Evolutionary conservation across 2,113 vertebrate genomes (phyloP).

Genomic region (Petromus typicus): DNA sequence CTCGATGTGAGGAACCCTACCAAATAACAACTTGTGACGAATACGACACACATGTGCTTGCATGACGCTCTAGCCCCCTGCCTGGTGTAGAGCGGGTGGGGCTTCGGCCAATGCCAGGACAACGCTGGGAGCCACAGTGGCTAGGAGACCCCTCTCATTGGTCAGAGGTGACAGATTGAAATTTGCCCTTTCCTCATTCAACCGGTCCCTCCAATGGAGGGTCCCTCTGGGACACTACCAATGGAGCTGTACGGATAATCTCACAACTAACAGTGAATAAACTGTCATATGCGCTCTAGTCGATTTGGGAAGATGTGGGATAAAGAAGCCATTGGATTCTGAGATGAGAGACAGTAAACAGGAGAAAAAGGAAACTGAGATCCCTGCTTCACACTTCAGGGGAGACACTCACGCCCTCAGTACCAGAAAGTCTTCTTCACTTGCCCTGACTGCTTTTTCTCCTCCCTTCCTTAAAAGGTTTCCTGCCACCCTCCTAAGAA

Average conservation of each 20-base stretch:
- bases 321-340: neutral
- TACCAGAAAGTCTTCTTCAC: neutral
- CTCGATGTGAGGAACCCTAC: neutral
- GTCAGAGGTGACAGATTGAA: neutral
- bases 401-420: neutral
- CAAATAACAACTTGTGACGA: neutral
- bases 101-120: no score
- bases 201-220: neutral
- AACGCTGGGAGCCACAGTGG: accelerated
- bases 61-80: accelerated
- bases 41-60: accelerated
- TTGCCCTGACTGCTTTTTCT: neutral
- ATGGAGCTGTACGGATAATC: neutral
- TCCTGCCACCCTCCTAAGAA: neutral
- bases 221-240: neutral
- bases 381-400: neutral
- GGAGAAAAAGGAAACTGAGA: neutral
- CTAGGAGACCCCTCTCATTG: neutral
- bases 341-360: neutral
- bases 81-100: accelerated
- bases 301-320: neutral
- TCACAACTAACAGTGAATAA: neutral
- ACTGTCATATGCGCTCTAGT: neutral
- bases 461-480: neutral
- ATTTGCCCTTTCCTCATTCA: neutral